Percentiles rank a stretch among this genome's conserved stretches.
Conservation (phyloP, 2,797 vertebrate genomes). For the Smutsia gigantea region DNA sequence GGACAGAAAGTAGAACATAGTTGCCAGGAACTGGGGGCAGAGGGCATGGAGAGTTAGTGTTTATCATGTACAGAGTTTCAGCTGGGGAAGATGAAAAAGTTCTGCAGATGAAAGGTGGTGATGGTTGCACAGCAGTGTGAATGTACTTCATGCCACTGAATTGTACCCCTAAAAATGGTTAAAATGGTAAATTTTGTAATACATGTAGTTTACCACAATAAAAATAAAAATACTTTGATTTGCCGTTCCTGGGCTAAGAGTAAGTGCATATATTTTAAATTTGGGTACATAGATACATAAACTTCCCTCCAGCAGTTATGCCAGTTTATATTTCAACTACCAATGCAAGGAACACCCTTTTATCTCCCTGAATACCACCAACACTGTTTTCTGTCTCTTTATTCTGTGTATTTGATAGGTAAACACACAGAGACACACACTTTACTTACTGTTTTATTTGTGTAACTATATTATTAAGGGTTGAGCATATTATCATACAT, state of each 20-base stretch:
- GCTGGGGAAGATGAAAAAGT: not conserved
- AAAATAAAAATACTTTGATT: not conserved
- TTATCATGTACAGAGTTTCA: not conserved
- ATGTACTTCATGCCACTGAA: not conserved
- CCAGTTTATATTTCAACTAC: not conserved
- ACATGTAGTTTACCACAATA: not conserved
- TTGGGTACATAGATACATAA: not conserved
- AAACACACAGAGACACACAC: not conserved
- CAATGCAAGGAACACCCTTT: not conserved
- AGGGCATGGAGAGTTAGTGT: not conserved
- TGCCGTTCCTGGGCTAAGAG: not conserved
- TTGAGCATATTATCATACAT: not conserved
- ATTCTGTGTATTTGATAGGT: not conserved
- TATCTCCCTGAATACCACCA: not conserved
- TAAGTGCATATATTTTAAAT: not conserved
- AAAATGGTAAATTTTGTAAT: not conserved
- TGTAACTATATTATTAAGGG: not conserved
- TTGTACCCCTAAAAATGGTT: not conserved
- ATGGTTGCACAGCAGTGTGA: too few species aligned
- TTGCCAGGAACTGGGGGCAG: not conserved
- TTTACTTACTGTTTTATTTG: conserved; percentile 26
- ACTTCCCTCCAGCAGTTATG: not conserved
- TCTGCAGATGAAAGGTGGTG: not conserved
- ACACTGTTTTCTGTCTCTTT: not conserved
- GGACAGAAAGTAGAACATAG: not conserved